A percentile compares a stretch with the other conserved stretches of the same genome.
Conservation (phyloP, 2,888 invertebrate species). For the Tenthredo amoena region DNA sequence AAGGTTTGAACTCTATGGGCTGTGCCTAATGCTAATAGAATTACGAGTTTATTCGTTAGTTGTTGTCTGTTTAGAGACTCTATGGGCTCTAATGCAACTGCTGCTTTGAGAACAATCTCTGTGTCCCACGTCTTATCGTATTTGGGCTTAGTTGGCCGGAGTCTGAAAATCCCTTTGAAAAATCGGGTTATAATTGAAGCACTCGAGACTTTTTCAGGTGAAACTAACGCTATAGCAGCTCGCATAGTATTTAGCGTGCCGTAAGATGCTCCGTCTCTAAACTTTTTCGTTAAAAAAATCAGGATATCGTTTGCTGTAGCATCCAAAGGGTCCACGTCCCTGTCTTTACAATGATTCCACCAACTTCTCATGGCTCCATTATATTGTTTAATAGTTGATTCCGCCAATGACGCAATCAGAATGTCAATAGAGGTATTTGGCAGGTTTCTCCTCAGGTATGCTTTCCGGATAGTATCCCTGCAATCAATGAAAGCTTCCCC, state of each 20-base stretch:
- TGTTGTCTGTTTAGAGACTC: slow-evolving; percentile 6
- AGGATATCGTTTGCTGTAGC: slow-evolving; percentile 24
- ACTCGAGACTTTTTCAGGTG: not conserved
- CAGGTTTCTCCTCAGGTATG: not conserved
- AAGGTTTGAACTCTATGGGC: slow-evolving; percentile 59
- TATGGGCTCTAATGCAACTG: not conserved
- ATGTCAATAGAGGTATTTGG: slow-evolving; percentile 27
- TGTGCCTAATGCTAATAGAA: slow-evolving; percentile 56
- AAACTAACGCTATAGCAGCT: not conserved
- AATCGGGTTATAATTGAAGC: not conserved
- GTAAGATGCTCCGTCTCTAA: slow-evolving; percentile 7
- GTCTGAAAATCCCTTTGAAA: slow-evolving; percentile 3
- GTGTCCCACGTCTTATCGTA: slow-evolving; percentile 6
- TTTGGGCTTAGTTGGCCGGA: not conserved
- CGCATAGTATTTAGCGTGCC: not conserved
- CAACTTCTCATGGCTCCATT: not conserved
- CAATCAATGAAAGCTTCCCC: not conserved
- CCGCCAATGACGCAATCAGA: not conserved
- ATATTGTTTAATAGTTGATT: slow-evolving; percentile 5
- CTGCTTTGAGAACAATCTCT: not conserved
- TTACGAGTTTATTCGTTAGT: not conserved
- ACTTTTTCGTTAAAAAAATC: slow-evolving; percentile 34
- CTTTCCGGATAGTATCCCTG: not conserved
- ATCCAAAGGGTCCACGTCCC: slow-evolving; percentile 52
- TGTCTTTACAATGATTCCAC: slow-evolving; percentile 51